Evolutionary conservation across 1,140 invertebrate species (phyloP), one percentile per base, ranked within the genome.

Genomic region (Euura lappo): DNA sequence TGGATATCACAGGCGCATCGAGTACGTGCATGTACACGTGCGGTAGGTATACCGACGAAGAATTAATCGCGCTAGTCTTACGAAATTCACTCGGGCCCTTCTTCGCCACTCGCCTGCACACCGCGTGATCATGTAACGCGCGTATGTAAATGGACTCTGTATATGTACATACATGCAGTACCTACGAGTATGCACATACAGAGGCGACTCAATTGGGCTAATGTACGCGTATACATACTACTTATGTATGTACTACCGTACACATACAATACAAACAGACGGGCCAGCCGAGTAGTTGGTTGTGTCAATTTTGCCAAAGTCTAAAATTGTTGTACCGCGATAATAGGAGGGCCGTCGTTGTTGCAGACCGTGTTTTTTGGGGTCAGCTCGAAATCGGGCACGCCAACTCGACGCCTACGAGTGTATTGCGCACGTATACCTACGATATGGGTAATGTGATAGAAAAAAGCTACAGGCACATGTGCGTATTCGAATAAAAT

Each of bases 391-490:
- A 60, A 60, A 60, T 60, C 51, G 51, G 51, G 51, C 51, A 60
- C 51, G 51, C 51, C 51, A 60, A 60, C 51, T 11, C 13, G 51
- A 60, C 51, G 51, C 51, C 51, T 60, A 60, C 51, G 51, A 60
- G 51, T 60, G 51, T 6, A n/a, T 6, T 51, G 11, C 47, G 11
- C 47, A 51, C 47, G 13, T 60, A 60, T 60, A 60, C 6, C 51
- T 60, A 60, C 2, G 51, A 60, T 3, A 60, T 28, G 28, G 28
- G n/a, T n/a, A n/a, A n/a, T n/a, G n/a, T n/a, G 28, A 28, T 28
- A 28, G 28, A 28, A 28, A 28, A 60, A 60, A 60, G 13, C 13
- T 3, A 60, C 51, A 60, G 8, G 13, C 51, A 60, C 51, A 3
- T 60, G 10, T 60, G 0, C 10, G 13, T 6, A 60, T n/a, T 60